phyloP scores from a whole-genome alignment of 1,140 invertebrate species.

The Calliphora vicina region DNA sequence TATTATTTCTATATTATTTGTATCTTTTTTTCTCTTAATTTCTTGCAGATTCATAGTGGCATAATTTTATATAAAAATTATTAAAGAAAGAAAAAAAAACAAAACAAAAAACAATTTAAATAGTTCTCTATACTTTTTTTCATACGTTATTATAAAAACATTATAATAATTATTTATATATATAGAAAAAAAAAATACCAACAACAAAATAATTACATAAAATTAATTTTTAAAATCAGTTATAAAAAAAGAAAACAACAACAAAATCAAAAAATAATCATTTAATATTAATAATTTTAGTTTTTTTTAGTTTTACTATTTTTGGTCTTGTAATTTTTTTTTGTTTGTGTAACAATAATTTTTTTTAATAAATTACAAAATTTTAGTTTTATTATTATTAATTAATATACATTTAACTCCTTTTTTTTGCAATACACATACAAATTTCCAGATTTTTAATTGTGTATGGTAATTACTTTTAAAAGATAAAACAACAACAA shows the following conservation, averaged over 20 bases:
- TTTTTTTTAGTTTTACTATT: conserved; percentile 21
- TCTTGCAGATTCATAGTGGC: conserved; percentile 44
- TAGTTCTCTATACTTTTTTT: conserved; percentile 32
- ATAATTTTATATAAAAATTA: conserved; percentile 38
- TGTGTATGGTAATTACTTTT: neutral
- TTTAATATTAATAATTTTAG: neutral
- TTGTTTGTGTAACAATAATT: conserved; percentile 12
- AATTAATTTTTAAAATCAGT: conserved; percentile 19
- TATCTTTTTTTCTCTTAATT: conserved; percentile 41
- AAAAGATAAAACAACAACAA: neutral
- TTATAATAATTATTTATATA: conserved; percentile 35
- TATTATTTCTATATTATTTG: conserved; percentile 31
- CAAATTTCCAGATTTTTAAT: neutral
- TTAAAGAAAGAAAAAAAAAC: conserved; percentile 18
- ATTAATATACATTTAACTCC: neutral
- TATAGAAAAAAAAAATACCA: conserved; percentile 34
- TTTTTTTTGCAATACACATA: neutral
- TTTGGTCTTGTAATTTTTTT: conserved; percentile 35
- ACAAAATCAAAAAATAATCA: conserved; percentile 21
- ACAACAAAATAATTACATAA: conserved; percentile 24
- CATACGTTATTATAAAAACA: conserved; percentile 26
- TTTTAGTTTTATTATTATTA: conserved; percentile 28
- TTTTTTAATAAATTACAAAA: neutral
- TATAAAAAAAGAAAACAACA: neutral
- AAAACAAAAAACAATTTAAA: conserved; percentile 29